Evolutionary conservation across 1,140 invertebrate species (phyloP), one percentile per base, ranked within the genome.

Genomic region (Zaprionus ghesquierei): DNA sequence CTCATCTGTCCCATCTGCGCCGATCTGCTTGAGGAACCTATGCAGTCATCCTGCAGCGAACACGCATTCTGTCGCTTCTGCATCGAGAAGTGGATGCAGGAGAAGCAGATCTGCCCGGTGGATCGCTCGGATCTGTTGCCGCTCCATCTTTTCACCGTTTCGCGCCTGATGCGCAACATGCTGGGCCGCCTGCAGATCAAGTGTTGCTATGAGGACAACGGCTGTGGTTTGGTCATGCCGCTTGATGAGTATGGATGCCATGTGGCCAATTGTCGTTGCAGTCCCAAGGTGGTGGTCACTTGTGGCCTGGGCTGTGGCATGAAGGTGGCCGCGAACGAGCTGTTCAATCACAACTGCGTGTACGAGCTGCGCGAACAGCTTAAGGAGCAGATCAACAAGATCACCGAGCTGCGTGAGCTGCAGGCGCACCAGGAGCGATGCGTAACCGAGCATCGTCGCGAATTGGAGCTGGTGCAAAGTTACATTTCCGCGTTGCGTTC

Each of bases 131-230:
- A 68, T 2, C 29, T 89, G 1, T 1, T 62, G 33, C 18, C 53
- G 0, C 13, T 18, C 0, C 66, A 84, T 6, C 10, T 87, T 50
- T 64, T 77, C 18, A 29, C 62, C 6, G 73, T 60, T 1, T 79
- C 84, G 0, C 76, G 84, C 0, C 51, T 87, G 6, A 79, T 87
- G 84, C 84, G 84, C 12, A 89, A 89, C 35, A 84, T 87, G 79
- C 73, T 87, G 5, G 46, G 35, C 0, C 69, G 84, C 0, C 10
- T 84, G 5, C 70, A 63, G 55, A 87, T 87, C 12, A 69, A 68
- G 29, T 87, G 84, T n/a, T 31, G 18, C 23, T 89, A 74, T 18
- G 29, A 62, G 0, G 76, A 69, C 0, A 64, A 71, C 49, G 84
- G 85, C 0, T 87, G 84, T 15, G 0, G 22, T 0, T 38, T 38